A percentile compares a stretch with the other conserved stretches of the same genome.
These are phyloP conservation scores for Mirza zaza DNA, from an alignment of 2,113 vertebrate genomes.

Conservation along the genomic window DNA sequence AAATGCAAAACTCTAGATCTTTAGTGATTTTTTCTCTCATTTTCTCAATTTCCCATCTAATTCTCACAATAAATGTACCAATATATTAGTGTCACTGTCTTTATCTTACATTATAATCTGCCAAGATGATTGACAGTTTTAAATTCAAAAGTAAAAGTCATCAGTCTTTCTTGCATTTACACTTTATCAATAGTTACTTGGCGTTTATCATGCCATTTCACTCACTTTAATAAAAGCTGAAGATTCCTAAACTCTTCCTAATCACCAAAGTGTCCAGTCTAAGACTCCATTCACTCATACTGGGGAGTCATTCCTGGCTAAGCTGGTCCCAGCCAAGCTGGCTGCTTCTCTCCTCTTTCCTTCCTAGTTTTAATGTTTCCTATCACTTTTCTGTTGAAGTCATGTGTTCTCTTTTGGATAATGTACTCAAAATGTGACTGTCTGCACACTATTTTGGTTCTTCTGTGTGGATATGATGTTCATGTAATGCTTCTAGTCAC, in stretches of 20 bases:
- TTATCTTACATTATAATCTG: not conserved
- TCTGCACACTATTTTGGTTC: too few species aligned
- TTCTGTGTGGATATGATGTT: too few species aligned
- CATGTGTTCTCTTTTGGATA: too few species aligned
- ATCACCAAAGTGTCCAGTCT: not conserved
- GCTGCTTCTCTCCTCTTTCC: too few species aligned
- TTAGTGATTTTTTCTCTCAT: not conserved
- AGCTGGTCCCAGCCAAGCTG: too few species aligned
- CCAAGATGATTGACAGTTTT: not conserved
- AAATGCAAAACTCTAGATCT: not conserved
- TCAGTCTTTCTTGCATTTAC: not conserved
- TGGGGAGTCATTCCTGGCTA: too few species aligned
- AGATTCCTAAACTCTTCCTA: not conserved
- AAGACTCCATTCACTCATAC: not conserved
- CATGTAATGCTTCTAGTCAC: too few species aligned
- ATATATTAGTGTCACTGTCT: not conserved
- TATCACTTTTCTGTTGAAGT: too few species aligned
- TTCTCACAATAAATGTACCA: not conserved
- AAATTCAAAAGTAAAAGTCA: not conserved
- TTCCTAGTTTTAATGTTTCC: too few species aligned
- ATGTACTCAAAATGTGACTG: too few species aligned
- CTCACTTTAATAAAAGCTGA: not conserved
- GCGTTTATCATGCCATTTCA: not conserved
- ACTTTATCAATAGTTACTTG: not conserved
- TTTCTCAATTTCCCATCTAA: not conserved